A percentile compares a stretch with the other conserved stretches of the same genome.
Conservation (phyloP, 2,888 invertebrate species). For the Mythimna ferrago region DNA sequence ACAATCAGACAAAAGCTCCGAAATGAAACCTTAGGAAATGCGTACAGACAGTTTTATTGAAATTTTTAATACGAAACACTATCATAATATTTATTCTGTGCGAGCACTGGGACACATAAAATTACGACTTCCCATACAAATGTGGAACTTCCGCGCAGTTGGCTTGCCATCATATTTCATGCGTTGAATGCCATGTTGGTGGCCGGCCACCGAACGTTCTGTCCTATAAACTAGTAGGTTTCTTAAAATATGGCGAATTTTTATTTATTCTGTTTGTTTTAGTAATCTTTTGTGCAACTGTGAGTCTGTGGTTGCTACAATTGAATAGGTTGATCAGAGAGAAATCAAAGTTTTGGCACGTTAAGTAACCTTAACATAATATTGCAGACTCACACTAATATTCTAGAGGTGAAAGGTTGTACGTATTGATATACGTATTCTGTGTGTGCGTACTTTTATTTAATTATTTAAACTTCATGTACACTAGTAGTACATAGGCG, state of each 20-base stretch:
- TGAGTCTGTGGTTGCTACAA: background rate
- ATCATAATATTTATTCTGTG: conserved; percentile 56
- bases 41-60: conserved; percentile 47
- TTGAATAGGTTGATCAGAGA: background rate
- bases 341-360: background rate
- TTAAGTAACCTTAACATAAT: too few species aligned
- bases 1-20: background rate
- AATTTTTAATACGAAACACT: conserved; percentile 40
- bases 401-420: too few species aligned
- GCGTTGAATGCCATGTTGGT: conserved; percentile 62
- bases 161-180: conserved; percentile 68
- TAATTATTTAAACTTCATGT: too few species aligned
- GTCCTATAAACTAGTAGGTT: conserved; percentile 55
- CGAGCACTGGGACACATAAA: conserved; percentile 57
- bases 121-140: conserved; percentile 72
- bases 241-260: conserved; percentile 46
- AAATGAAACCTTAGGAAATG: conserved; percentile 14
- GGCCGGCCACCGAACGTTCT: conserved; percentile 49
- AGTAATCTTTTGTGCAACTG: background rate
- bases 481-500: too few species aligned
- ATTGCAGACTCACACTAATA: too few species aligned
- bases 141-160: conserved; percentile 70
- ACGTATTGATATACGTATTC: too few species aligned
- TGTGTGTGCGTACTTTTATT: too few species aligned
- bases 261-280: conserved; percentile 47